These are phyloP conservation scores for Formica aserva DNA, from an alignment of 2,888 invertebrate species.

Conservation along the genomic window DNA sequence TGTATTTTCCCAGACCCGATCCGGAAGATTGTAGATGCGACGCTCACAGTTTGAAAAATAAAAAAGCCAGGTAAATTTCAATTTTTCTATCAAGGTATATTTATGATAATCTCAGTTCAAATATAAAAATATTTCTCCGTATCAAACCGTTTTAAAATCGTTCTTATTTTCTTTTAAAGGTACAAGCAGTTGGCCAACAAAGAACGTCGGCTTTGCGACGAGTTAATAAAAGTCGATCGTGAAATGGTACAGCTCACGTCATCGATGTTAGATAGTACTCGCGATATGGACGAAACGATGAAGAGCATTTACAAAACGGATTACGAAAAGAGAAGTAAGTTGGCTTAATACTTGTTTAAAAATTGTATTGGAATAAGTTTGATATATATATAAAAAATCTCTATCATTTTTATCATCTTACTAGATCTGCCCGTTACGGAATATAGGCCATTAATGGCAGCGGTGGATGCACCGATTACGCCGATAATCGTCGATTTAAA, in stretches of 20 bases:
- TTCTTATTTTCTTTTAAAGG: slow-evolving; percentile 59
- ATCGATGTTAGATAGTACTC: slow-evolving; percentile 88
- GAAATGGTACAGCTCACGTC: slow-evolving; percentile 83
- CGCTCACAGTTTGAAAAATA: slow-evolving; percentile 88
- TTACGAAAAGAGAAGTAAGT: slow-evolving; percentile 88
- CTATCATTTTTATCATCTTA: background rate
- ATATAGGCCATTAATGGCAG: slow-evolving; percentile 88
- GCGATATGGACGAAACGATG: slow-evolving; percentile 89
- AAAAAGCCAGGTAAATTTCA: slow-evolving; percentile 86
- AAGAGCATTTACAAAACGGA: slow-evolving; percentile 89
- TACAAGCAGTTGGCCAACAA: slow-evolving; percentile 89
- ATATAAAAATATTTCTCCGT: background rate
- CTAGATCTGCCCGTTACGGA: slow-evolving; percentile 87
- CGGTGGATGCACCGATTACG: slow-evolving; percentile 88
- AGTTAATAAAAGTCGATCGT: slow-evolving; percentile 86
- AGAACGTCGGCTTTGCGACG: slow-evolving; percentile 88
- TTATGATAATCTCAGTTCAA: background rate
- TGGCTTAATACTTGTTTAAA: background rate
- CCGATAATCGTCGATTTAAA: slow-evolving; percentile 87
- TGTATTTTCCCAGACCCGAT: slow-evolving; percentile 87
- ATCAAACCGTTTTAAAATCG: background rate
- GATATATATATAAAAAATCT: background rate
- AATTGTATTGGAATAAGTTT: background rate
- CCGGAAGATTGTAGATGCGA: slow-evolving; percentile 90
- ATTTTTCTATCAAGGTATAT: background rate